Evolutionary conservation across 2,113 vertebrate genomes (phyloP), one percentile per base, ranked within the genome.

Genomic region (Pagrus major): DNA sequence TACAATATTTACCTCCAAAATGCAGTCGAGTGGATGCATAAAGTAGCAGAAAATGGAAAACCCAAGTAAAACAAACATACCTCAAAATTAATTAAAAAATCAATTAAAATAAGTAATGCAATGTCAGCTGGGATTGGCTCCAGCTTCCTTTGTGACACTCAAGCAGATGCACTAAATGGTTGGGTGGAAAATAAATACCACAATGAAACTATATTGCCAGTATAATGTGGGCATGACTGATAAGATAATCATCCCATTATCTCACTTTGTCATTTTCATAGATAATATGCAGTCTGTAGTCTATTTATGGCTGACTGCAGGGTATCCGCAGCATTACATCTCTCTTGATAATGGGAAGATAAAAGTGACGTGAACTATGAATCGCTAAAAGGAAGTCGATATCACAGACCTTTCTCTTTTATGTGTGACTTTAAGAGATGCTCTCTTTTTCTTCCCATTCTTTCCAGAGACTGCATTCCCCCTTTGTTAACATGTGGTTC

Each of bases 301-400:
- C 44, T 76, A 61, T 73, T 71, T 59, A 69, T 65, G 68, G 47
- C 20, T 73, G 58, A 16, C 61, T 60, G 16, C 35, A 37, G 8
- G 56, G 9, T 8, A 33, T 31, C 44, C 20, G 71, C 46, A 39
- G 7, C 52, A 21, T 39, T 52, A 60, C 56, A 65, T 51, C 55
- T 60, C 39, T 55, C 67, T 60, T 42, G 15, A 76, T 69, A 70
- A 72, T 65, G 37, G 47, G 27, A 56, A 67, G 27, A 70, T 82
- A 25, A 79, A 86, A 76, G 60, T 54, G 55, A 60, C 23, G 1
- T 47, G 7, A 67, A 59, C 46, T 78, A 75, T 82, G 61, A 78
- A 70, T n/a, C 79, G 16, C 52, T 65, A 39, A 68, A 71, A 58
- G 29, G 42, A 84, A 60, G 64, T 11, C 75, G 78, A 81, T 74